These are phyloP conservation scores for Apoda limacodes DNA, from an alignment of 2,888 invertebrate genomes.

Conservation along the genomic window DNA sequence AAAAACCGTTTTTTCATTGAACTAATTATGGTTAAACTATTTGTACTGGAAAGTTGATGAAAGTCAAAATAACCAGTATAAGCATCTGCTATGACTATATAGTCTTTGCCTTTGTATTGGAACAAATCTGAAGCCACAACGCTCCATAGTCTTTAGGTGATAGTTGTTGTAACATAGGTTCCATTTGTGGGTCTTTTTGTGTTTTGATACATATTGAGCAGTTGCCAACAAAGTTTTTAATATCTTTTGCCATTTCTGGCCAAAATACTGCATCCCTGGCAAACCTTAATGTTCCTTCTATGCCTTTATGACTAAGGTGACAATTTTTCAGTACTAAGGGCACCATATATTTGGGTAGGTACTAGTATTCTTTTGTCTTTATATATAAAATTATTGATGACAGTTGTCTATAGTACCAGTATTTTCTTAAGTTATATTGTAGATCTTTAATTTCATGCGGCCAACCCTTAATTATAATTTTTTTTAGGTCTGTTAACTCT, in stretches of 20 bases:
- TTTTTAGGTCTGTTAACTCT: slow-evolving; percentile 2
- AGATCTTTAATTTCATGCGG: slow-evolving; percentile 7
- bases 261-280: slow-evolving; percentile 7
- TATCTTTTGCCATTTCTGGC: slow-evolving; percentile 2
- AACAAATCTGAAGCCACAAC: slow-evolving; percentile 10
- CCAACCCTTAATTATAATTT: slow-evolving; percentile 6
- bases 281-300: slow-evolving; percentile 2
- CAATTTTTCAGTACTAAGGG: slow-evolving; percentile 4
- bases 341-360: slow-evolving; percentile 3
- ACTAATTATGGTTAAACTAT: slow-evolving; percentile 1
- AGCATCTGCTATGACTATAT: slow-evolving; percentile 7
- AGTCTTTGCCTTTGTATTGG: slow-evolving; percentile 6
- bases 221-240: slow-evolving; percentile 1
- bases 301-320: slow-evolving; percentile 5
- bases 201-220: slow-evolving; percentile 2
- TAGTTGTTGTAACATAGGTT: slow-evolving; percentile 3
- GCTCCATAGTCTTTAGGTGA: slow-evolving; percentile 9
- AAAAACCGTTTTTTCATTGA: slow-evolving; percentile 4
- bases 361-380: too few relatives aligned
- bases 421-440: slow-evolving; percentile 7
- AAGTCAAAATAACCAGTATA: slow-evolving; percentile 10
- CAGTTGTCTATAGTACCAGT: slow-evolving; percentile 10
- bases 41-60: not conserved
- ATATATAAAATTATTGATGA: too few relatives aligned
- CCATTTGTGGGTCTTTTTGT: slow-evolving; percentile 8